A percentile compares a stretch with the other conserved stretches of the same genome.
phyloP scores from a whole-genome alignment of 2,113 vertebrate species.

The Aegithalos caudatus region DNA sequence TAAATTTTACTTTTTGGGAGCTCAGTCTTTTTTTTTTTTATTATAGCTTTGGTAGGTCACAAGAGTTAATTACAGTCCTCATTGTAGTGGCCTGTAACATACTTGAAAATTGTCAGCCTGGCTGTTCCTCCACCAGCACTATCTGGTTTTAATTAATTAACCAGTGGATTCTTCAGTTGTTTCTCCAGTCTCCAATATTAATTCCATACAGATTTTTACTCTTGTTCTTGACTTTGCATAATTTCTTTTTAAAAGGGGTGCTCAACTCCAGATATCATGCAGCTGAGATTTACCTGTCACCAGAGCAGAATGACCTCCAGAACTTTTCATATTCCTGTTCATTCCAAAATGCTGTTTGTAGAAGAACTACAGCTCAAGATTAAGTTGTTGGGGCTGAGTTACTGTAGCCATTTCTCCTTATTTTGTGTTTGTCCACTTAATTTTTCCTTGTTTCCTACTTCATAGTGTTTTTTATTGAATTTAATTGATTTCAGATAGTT shows the following conservation, averaged over 20 bases:
- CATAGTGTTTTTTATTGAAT: background rate
- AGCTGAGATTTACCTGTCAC: background rate
- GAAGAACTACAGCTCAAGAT: background rate
- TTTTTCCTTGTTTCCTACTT: background rate
- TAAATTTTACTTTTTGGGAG: conserved; percentile 48
- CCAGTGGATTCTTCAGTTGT: background rate
- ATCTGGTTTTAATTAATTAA: conserved; percentile 38
- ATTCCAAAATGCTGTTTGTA: background rate
- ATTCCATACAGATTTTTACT: background rate
- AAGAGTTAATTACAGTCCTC: conserved; percentile 60
- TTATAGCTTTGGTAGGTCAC: conserved; percentile 40
- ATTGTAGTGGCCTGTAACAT: conserved; percentile 36
- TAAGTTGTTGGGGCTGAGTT: background rate
- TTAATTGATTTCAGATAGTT: conserved; percentile 28
- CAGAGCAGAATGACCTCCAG: background rate
- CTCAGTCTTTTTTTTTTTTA: background rate
- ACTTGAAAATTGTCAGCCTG: conserved; percentile 18
- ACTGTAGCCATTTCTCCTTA: background rate
- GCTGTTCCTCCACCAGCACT: conserved; percentile 7
- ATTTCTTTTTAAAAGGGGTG: background rate
- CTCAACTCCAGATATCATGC: background rate
- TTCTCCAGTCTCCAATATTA: background rate
- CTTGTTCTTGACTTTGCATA: background rate
- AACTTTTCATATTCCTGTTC: background rate
- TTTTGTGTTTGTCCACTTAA: background rate